phyloP scores from a whole-genome alignment of 2,113 vertebrate species.

The Neogobius melanostomus region DNA sequence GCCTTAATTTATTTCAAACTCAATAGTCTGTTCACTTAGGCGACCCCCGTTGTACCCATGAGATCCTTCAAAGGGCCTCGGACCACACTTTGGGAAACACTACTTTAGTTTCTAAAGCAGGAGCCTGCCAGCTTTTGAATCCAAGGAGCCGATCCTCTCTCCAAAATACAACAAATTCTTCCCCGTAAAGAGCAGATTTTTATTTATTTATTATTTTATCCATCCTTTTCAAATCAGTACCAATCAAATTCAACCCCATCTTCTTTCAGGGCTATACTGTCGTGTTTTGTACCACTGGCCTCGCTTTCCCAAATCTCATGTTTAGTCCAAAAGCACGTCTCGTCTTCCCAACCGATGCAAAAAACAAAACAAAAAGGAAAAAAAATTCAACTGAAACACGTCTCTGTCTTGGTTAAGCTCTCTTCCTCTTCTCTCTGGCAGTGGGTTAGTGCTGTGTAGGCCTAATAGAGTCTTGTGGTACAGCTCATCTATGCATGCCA shows the following conservation, averaged over 20 bases:
- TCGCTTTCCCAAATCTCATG: slow-evolving; percentile 38
- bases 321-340: slow-evolving; percentile 57
- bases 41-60: too few species aligned
- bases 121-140: too few species aligned
- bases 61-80: too few species aligned
- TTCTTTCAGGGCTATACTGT: not conserved
- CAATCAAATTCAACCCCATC: not conserved
- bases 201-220: too few species aligned
- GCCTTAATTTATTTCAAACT: too few species aligned
- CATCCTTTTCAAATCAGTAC: not conserved
- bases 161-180: too few species aligned
- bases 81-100: too few species aligned
- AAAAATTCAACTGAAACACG: slow-evolving; percentile 26
- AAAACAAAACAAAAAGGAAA: slow-evolving; percentile 22
- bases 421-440: slow-evolving; percentile 42
- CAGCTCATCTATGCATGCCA: slow-evolving; percentile 79
- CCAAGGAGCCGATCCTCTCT: too few species aligned
- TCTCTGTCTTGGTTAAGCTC: slow-evolving; percentile 37
- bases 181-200: too few species aligned
- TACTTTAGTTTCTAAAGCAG: too few species aligned
- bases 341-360: slow-evolving; percentile 71
- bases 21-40: too few species aligned
- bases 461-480: slow-evolving; percentile 62
- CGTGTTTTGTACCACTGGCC: slow-evolving; percentile 3
- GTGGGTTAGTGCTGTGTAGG: slow-evolving; percentile 68